Conservation (phyloP, 2,888 invertebrate species). For the Xestia sexstrigata region DNA sequence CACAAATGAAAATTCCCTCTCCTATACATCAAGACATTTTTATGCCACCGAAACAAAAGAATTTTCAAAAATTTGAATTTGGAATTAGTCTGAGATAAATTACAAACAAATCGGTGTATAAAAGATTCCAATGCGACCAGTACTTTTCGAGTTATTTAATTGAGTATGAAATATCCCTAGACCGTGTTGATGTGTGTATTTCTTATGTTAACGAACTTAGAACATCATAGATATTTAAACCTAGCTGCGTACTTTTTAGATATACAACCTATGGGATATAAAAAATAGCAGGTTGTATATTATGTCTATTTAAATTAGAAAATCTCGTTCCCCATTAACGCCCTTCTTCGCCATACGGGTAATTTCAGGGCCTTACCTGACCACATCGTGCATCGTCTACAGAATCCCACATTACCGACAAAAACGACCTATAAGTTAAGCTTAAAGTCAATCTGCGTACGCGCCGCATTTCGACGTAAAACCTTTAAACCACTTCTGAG, state of each 20-base stretch:
- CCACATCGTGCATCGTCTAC: slow-evolving; percentile 21
- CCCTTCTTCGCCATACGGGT: slow-evolving; percentile 2
- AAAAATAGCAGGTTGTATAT: too few species aligned
- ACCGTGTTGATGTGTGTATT: too few species aligned
- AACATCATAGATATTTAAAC: background rate
- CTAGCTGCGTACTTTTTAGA: background rate
- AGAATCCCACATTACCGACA: slow-evolving; percentile 28
- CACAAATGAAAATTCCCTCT: too few species aligned
- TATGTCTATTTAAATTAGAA: slow-evolving; percentile 13
- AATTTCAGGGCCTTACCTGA: slow-evolving; percentile 26
- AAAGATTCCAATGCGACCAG: too few species aligned
- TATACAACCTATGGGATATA: too few species aligned
- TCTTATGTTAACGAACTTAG: background rate
- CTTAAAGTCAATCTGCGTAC: slow-evolving; percentile 49
- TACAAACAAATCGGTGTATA: too few species aligned
- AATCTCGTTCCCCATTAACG: slow-evolving; percentile 7
- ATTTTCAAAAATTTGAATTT: too few species aligned
- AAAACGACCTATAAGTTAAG: slow-evolving; percentile 48
- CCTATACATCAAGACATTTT: too few species aligned
- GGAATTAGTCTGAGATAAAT: too few species aligned
- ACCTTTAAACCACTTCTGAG: slow-evolving; percentile 43
- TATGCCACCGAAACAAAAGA: too few species aligned
- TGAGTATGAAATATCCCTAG: too few species aligned
- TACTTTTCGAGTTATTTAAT: too few species aligned
- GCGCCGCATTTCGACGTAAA: slow-evolving; percentile 29